Base-by-base conservation (phyloP, 1,140 invertebrate species). In the Colletes latitarsis region DNA sequence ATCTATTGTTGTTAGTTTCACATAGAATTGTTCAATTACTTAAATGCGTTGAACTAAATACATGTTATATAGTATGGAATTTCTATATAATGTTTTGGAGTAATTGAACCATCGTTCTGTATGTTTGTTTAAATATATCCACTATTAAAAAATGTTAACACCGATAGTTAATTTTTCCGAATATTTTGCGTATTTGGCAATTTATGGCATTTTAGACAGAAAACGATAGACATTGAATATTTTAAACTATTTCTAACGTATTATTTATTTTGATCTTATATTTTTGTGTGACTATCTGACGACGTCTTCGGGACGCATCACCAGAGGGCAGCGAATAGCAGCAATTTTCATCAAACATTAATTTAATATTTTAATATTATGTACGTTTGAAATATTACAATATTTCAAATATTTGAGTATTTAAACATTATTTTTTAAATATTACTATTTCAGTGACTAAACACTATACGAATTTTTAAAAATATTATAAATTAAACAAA, bases 261-360 rank as follows among this genome's bases (percentile, higher is more conserved):
- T 73, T 73, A 66, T 79, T 73, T 79, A 79, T 66, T 79, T 73
- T 46, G 39, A 79, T 73, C 17, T 49, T 43, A 49, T 52, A 62
- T 43, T 72, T 72, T 71, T 53, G 8, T 10, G 17, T 46, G 30
- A 52, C 9, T 71, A 21, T 8, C 30, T 9, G 10, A 43, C 12
- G 3, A 21, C 10, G 19, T 46, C n/a, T 46, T 17, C 55, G 49
- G 64, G 46, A 49, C 46, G 0, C n/a, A 49, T 17, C 43, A 10
- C 9, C n/a, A 49, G 43, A 67, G n/a, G 43, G 46, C 9, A 21
- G n/a, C 21, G 46, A 21, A 49, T 10, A 19, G 0, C 57, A 19
- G 8, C 12, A 46, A 17, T 8, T 53, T 15, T 9, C 9, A 9
- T 14, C 12, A 52, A 69, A 41, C 9, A 46, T 30, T 30, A 30